Evolutionary conservation across 2,113 vertebrate species (phyloP).

Genomic region (Oenanthe oenanthe): DNA sequence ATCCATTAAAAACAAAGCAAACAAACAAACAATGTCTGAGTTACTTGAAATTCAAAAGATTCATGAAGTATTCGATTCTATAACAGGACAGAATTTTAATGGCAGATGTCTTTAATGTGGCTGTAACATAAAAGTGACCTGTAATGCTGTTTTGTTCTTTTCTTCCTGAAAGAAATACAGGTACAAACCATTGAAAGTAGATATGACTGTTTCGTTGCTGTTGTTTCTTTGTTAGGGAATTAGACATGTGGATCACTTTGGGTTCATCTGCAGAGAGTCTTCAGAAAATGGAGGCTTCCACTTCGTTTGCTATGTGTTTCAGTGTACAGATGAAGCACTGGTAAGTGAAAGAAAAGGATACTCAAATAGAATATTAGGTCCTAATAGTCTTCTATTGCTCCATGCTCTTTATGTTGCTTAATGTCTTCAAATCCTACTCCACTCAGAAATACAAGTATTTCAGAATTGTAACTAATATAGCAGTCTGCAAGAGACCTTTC

Average conservation of each 20-base stretch:
- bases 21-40: not conserved
- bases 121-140: not conserved
- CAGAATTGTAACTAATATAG: not conserved
- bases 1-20: not conserved
- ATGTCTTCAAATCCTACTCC: not conserved
- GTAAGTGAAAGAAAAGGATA: slow-evolving; percentile 75
- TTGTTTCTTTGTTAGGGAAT: slow-evolving; percentile 84
- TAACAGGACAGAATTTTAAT: not conserved
- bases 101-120: not conserved
- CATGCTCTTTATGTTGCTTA: not conserved
- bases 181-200: not conserved
- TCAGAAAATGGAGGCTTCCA: slow-evolving; percentile 87
- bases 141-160: not conserved
- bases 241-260: slow-evolving; percentile 96
- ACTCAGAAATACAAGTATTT: not conserved
- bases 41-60: not conserved
- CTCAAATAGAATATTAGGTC: not conserved
- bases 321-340: slow-evolving; percentile 93
- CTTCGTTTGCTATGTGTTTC: slow-evolving; percentile 97
- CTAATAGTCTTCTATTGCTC: not conserved
- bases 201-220: not conserved
- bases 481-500: not conserved
- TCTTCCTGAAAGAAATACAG: not conserved
- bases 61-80: not conserved
- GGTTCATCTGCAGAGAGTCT: slow-evolving; percentile 96